A percentile compares a stretch with the other conserved stretches of the same genome.
Conservation (phyloP, 2,113 vertebrate genomes). For the Myotis lucifugus region DNA sequence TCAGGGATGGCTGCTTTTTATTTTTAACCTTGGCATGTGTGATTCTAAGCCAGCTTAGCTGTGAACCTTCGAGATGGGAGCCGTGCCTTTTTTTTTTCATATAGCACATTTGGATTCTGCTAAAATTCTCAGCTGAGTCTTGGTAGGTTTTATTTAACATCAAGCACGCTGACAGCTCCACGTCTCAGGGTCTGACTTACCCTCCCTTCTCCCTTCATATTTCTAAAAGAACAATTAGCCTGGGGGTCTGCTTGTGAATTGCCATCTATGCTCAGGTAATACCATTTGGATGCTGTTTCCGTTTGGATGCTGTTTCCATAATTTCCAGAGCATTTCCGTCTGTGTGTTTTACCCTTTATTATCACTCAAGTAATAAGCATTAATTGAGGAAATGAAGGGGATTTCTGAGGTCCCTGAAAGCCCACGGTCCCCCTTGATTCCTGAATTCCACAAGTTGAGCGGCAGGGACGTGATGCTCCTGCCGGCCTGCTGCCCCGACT, state of each 20-base stretch:
- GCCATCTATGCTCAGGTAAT: neutral
- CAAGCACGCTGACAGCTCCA: constrained; percentile 68
- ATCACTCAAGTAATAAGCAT: neutral
- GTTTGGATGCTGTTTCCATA: neutral
- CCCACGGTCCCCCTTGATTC: neutral
- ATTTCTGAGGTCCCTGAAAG: neutral
- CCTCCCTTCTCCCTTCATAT: neutral
- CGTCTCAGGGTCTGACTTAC: constrained; percentile 38
- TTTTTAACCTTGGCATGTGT: constrained; percentile 82
- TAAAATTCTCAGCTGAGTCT: constrained; percentile 78
- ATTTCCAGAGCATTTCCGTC: constrained; percentile 9
- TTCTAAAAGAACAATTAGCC: constrained; percentile 5
- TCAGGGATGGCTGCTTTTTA: constrained; percentile 77
- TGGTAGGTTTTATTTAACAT: constrained; percentile 80
- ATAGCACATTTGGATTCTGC: constrained; percentile 80
- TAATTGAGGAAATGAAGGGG: neutral
- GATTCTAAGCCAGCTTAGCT: constrained; percentile 80
- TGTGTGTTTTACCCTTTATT: neutral
- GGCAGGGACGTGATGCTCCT: neutral
- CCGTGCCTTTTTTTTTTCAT: constrained; percentile 53
- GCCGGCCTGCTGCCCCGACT: neutral
- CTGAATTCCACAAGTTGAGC: neutral
- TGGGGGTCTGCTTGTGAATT: neutral
- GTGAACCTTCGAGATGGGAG: constrained; percentile 79
- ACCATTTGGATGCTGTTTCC: too few species aligned